Percentiles rank a stretch among this genome's conserved stretches.
These are phyloP conservation scores for Plecturocebus donacophilus DNA, from an alignment of 2,113 vertebrate species.

Conservation along the genomic window DNA sequence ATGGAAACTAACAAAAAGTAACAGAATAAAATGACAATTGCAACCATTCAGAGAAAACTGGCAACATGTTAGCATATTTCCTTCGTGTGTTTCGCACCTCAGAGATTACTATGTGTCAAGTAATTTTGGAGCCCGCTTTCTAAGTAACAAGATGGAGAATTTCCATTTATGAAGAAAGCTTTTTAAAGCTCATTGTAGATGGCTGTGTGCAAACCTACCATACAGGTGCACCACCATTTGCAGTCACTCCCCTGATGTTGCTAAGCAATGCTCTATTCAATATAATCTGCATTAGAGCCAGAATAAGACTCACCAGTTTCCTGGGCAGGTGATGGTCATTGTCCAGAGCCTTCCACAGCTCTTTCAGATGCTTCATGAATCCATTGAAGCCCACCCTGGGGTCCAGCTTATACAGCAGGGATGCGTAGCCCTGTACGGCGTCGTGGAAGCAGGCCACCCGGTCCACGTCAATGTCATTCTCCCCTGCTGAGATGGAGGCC, in stretches of 20 bases:
- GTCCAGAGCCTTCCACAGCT: conserved; percentile 95
- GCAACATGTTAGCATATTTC: background rate
- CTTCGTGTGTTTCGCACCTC: fast-evolving
- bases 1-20: background rate
- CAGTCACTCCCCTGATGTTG: fast-evolving
- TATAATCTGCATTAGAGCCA: fast-evolving
- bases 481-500: conserved; percentile 97
- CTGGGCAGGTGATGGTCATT: conserved; percentile 90
- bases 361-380: conserved; percentile 87
- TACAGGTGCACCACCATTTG: fast-evolving
- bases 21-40: background rate
- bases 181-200: fast-evolving
- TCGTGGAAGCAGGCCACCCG: conserved; percentile 96
- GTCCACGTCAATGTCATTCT: conserved; percentile 97
- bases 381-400: conserved; percentile 82
- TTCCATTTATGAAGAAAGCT: fast-evolving
- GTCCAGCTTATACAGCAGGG: conserved; percentile 91
- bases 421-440: conserved; percentile 92
- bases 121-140: background rate
- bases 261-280: fast-evolving
- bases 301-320: conserved; percentile 89
- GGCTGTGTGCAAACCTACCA: fast-evolving
- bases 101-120: background rate
- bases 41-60: background rate
- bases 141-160: background rate